These are phyloP conservation scores for Psittacula derbiana DNA, from an alignment of 2,797 vertebrate species.

Conservation along the genomic window DNA sequence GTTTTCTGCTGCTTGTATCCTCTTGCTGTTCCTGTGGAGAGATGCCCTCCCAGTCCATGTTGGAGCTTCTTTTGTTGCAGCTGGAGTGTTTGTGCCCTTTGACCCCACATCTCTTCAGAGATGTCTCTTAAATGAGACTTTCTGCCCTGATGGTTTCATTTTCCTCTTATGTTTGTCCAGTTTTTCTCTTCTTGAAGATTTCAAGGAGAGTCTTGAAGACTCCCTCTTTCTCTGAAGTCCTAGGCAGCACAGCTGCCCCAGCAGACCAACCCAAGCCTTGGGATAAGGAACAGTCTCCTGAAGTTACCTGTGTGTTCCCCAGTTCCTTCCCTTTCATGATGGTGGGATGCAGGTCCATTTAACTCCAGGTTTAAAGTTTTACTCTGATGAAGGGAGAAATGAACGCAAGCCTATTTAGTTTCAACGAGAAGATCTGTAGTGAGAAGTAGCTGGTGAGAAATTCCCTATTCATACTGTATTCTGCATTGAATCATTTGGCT, in stretches of 20 bases:
- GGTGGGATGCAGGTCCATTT: not conserved
- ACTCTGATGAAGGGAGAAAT: not conserved
- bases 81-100: not conserved
- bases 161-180: not conserved
- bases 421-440: not conserved
- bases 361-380: not conserved
- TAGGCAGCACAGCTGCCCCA: not conserved
- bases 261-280: fast-evolving
- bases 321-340: not conserved
- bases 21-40: not conserved
- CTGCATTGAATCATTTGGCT: not conserved
- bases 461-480: not conserved
- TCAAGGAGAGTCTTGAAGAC: not conserved
- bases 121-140: not conserved
- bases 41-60: not conserved
- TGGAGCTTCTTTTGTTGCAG: not conserved
- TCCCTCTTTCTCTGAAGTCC: not conserved
- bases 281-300: not conserved
- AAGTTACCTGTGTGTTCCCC: not conserved
- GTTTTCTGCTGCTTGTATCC: not conserved
- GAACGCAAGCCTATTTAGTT: not conserved
- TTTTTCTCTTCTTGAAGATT: not conserved
- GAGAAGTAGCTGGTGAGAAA: not conserved
- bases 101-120: not conserved
- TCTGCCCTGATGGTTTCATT: not conserved